These are phyloP conservation scores for Ips typographus DNA, from an alignment of 1,140 invertebrate species.

Conservation along the genomic window DNA sequence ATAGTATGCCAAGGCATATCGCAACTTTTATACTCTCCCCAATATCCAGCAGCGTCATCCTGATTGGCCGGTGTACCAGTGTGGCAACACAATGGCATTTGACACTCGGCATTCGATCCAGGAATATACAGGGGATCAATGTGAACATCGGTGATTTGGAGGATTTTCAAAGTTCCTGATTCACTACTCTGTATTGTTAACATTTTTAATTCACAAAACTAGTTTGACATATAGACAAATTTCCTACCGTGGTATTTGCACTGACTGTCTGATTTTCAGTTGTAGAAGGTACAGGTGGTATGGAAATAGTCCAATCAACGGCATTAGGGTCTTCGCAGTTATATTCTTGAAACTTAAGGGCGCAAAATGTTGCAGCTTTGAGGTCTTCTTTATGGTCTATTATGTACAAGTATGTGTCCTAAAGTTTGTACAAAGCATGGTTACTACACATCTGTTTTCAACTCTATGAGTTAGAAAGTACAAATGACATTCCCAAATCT, in stretches of 20 bases:
- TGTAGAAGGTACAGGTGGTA: conserved; percentile 27
- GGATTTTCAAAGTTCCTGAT: conserved; percentile 53
- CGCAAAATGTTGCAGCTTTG: conserved; percentile 41
- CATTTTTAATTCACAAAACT: too few species aligned
- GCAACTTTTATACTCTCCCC: conserved; percentile 76
- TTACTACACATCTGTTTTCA: too few species aligned
- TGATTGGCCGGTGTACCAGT: conserved; percentile 38
- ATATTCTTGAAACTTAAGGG: conserved; percentile 37
- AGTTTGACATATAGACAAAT: too few species aligned
- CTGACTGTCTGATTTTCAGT: too few species aligned
- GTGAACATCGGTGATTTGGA: conserved; percentile 81
- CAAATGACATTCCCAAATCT: too few species aligned
- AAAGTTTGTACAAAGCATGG: too few species aligned
- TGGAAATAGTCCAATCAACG: conserved; percentile 39
- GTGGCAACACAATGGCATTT: conserved; percentile 77
- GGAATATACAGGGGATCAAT: conserved; percentile 72
- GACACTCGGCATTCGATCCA: conserved; percentile 68
- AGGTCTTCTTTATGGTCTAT: conserved; percentile 43
- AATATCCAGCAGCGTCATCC: conserved; percentile 65
- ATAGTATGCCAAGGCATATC: conserved; percentile 71
- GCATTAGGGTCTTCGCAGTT: conserved; percentile 40
- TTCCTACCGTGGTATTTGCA: too few species aligned
- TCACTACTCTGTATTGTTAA: too few species aligned
- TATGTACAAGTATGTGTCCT: conserved; percentile 42
- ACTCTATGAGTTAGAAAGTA: too few species aligned